Evolutionary conservation across 2,888 invertebrate genomes (phyloP).

Genomic region (Eupeodes luniger): DNA sequence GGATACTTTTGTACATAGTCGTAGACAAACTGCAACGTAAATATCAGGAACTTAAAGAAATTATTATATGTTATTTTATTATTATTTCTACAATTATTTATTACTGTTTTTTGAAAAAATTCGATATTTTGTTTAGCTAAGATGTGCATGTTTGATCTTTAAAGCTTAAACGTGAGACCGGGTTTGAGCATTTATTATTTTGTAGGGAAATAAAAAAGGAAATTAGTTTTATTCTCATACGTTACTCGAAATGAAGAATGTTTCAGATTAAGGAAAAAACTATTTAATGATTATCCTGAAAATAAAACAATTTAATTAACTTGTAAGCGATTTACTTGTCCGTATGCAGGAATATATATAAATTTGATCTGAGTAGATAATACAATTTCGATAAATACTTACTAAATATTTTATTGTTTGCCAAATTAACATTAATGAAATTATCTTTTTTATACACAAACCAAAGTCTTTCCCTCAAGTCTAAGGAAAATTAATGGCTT

Average conservation of each 20-base stretch:
- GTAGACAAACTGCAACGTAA: too few species aligned
- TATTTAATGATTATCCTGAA: constrained; percentile 37
- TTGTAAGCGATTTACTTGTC: constrained; percentile 10
- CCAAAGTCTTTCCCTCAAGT: too few species aligned
- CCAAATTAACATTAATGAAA: too few species aligned
- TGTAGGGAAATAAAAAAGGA: neutral
- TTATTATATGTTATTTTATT: too few species aligned
- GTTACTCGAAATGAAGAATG: constrained; percentile 9
- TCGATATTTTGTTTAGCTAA: too few species aligned
- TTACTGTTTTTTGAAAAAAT: too few species aligned
- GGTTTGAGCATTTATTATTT: neutral
- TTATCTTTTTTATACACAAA: too few species aligned
- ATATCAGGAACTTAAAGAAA: too few species aligned
- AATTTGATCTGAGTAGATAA: constrained; percentile 6
- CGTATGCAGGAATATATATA: neutral
- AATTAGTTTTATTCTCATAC: neutral
- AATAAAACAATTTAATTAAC: constrained; percentile 37
- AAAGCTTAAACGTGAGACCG: neutral
- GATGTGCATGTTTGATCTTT: too few species aligned
- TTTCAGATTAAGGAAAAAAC: constrained; percentile 27
- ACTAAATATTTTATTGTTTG: neutral
- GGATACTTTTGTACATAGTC: too few species aligned
- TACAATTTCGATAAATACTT: neutral
- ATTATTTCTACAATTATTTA: too few species aligned
- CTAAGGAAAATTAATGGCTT: too few species aligned